Conservation (phyloP, 2,797 vertebrate genomes). For the Ceyx erithaca region DNA sequence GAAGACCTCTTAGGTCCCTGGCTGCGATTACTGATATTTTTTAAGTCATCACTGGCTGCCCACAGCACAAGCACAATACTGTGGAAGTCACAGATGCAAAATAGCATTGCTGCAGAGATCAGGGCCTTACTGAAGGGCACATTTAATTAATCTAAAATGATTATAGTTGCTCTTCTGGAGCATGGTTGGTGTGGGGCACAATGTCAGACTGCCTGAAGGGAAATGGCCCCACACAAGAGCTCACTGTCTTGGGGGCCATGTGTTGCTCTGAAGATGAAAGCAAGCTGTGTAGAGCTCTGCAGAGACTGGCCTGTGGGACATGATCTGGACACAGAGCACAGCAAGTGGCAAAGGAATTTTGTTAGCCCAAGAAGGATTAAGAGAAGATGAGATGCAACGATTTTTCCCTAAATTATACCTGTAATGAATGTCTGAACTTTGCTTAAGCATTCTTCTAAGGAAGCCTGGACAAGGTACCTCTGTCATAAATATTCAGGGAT, state of each 20-base stretch:
- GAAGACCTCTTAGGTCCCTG: conserved; percentile 5
- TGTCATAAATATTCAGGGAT: not conserved
- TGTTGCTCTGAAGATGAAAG: not conserved
- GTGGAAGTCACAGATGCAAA: not conserved
- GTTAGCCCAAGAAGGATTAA: not conserved
- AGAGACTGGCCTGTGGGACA: not conserved
- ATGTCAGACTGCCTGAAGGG: fast-evolving
- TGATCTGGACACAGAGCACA: not conserved
- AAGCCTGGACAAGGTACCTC: not conserved
- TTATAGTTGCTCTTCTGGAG: not conserved
- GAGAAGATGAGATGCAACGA: not conserved
- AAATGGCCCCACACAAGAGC: not conserved
- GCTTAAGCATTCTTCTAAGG: not conserved
- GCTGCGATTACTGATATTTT: conserved; percentile 14
- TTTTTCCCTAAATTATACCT: not conserved
- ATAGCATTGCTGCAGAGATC: not conserved
- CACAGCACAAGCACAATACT: not conserved
- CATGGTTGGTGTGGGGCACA: not conserved
- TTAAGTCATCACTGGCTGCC: conserved; percentile 4
- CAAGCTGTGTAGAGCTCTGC: not conserved
- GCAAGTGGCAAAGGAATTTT: not conserved
- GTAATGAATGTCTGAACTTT: not conserved
- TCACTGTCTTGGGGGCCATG: fast-evolving
- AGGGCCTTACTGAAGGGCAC: not conserved
- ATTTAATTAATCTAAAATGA: not conserved